Evolutionary conservation across 2,113 vertebrate genomes (phyloP).

Genomic region (Anguilla japonica): DNA sequence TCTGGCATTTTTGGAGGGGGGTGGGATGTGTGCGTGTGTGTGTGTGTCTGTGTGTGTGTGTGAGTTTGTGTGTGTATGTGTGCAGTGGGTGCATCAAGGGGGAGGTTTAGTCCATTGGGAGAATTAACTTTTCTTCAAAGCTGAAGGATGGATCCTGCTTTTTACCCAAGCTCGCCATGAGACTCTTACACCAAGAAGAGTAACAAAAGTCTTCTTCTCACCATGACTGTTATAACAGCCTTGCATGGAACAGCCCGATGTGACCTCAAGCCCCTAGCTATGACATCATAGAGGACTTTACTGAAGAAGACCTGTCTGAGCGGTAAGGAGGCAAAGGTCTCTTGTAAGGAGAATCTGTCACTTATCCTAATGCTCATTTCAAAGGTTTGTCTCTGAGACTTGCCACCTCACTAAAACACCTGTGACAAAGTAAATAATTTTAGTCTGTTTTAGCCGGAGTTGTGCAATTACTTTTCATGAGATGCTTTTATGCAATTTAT

Average conservation of each 20-base stretch:
- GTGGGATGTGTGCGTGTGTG: conserved; percentile 27
- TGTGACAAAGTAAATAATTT: background rate
- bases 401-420: background rate
- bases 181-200: conserved; percentile 55
- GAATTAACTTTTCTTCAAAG: conserved; percentile 57
- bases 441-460: background rate
- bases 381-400: background rate
- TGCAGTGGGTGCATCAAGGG: conserved; percentile 16
- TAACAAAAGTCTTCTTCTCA: conserved; percentile 47
- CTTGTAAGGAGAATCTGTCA: background rate
- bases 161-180: conserved; percentile 52
- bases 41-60: conserved; percentile 13
- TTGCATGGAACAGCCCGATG: conserved; percentile 59
- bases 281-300: conserved; percentile 61
- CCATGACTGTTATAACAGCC: conserved; percentile 58
- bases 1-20: conserved; percentile 25
- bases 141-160: conserved; percentile 61
- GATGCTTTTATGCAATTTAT: too few relatives aligned
- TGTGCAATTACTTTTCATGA: background rate
- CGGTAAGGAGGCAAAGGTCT: conserved; percentile 65
- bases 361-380: background rate
- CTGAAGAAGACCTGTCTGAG: conserved; percentile 61
- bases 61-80: conserved; percentile 3
- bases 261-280: conserved; percentile 69
- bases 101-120: conserved; percentile 58